Evolutionary conservation across 2,113 vertebrate genomes (phyloP), one percentile per base, ranked within the genome.

Genomic region (Salvelinus namaycush): DNA sequence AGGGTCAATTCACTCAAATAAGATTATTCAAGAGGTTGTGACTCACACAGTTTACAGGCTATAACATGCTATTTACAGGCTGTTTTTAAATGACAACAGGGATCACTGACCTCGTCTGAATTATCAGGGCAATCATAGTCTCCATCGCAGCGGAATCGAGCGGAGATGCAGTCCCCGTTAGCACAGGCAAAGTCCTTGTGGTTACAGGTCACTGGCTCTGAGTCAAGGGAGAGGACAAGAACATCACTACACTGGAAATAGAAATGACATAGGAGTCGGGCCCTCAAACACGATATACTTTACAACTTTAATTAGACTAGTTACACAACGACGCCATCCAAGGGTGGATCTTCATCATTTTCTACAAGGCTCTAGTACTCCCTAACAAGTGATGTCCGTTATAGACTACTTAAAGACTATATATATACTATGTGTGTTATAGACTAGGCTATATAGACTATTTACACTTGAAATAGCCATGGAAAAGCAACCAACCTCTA

Each of bases 101-200:
- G 51, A 54, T 74, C 49, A 85, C 94, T 85, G 92, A 96, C 97
- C 96, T 99, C 98, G 80, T 99, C 98, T 31, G 97, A 97, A 77
- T 97, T 97, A 79, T 99, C 98, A 72, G 94, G 90, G 86, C 98
- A 99, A 91, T 99, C 98, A 62, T 97, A 97, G 91, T 99, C 98
- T 29, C 97, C 98, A 75, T 99, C 98, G 74, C 98, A 99, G 92
- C 96, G 97, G 88, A 98, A 98, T 39, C 95, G 93, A 48, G 97
- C 95, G 54, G 97, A 97, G 86, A 99, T 94, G 82, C 98, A 99
- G 81, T 98, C 97, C 66, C 98, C 97, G 27, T 94, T 98, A 72
- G 95, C 87, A 74, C 98, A 99, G 60, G 96, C 95, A 73, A 98
- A 97, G 74, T 98, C 97, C 89, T 98, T 99, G 89, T 96, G 86